Evolutionary conservation across 2,113 vertebrate species (phyloP), one percentile per base, ranked within the genome.

Genomic region (Psephotus haematonotus): DNA sequence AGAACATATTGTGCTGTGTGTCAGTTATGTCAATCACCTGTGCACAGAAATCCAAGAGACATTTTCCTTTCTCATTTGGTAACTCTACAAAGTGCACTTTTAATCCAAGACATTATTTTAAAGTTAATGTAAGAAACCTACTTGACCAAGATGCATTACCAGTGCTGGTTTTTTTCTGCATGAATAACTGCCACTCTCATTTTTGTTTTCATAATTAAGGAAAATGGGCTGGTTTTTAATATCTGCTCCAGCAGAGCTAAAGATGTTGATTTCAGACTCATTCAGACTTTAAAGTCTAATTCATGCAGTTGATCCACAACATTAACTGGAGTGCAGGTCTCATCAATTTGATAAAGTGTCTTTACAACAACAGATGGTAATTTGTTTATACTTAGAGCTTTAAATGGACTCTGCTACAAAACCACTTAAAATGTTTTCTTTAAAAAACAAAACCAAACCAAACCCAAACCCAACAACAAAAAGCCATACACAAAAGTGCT

Each of bases 341-440:
- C 87, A 91, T 91, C 86, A 89, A 74, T 95, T 86, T 91, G 37
- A 91, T 92, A 94, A 89, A 97, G 78, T 93, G 88, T 71, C 86
- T 95, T 96, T 86, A 68, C 76, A 97, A 96, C 69, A 95, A 94
- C 96, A 97, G 93, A 97, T 74, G 86, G 81, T 63, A 88, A 96
- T 97, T 96, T 97, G 96, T 97, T 97, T 93, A 97, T 96, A 97
- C 86, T 78, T 95, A 93, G 67, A 97, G 91, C 87, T 94, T 93
- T 95, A 97, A 97, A 97, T 87, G 86, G 95, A 96, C 95, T 96
- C 94, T 82, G 85, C 96, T 94, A 95, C 96, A 96, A 97, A 95
- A 94, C 77, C 82, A 93, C 93, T 96, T 96, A 95, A 97, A 92
- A 97, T 90, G 62, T 88, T 92, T 94, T 90, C 86, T 96, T 96